Evolutionary conservation across 2,797 vertebrate genomes (phyloP).

Genomic region (Sylvia borin): DNA sequence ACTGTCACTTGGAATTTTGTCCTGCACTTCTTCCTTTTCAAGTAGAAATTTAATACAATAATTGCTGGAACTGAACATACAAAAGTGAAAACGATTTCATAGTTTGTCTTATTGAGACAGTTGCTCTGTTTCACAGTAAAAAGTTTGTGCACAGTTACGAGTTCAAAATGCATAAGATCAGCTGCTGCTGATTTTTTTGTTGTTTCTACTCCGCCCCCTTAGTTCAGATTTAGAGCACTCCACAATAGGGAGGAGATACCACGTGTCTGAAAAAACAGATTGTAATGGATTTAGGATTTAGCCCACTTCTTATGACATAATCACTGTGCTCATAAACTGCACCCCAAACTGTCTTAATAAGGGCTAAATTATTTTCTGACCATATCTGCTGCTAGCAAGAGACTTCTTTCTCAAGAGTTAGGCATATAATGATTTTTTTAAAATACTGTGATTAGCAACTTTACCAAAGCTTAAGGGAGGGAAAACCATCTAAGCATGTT

Average conservation of each 20-base stretch:
- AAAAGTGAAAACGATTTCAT: not conserved
- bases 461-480: not conserved
- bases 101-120: not conserved
- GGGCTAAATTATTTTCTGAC: not conserved
- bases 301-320: not conserved
- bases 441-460: not conserved
- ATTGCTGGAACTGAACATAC: not conserved
- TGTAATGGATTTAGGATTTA: slow-evolving; percentile 7
- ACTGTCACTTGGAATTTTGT: not conserved
- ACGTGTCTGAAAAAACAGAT: not conserved
- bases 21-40: not conserved
- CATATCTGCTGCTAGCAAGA: not conserved
- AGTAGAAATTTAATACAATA: not conserved
- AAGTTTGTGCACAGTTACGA: not conserved
- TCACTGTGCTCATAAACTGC: not conserved
- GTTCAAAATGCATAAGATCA: not conserved
- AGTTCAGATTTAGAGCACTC: not conserved
- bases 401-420: not conserved
- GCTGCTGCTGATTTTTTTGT: not conserved
- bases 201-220: rapidly evolving
- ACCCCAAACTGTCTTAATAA: not conserved
- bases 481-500: not conserved
- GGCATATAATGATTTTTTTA: not conserved
- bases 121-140: not conserved
- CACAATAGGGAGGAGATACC: not conserved